Conservation (phyloP, 1,140 invertebrate genomes). For the Cotesia chilonis region DNA sequence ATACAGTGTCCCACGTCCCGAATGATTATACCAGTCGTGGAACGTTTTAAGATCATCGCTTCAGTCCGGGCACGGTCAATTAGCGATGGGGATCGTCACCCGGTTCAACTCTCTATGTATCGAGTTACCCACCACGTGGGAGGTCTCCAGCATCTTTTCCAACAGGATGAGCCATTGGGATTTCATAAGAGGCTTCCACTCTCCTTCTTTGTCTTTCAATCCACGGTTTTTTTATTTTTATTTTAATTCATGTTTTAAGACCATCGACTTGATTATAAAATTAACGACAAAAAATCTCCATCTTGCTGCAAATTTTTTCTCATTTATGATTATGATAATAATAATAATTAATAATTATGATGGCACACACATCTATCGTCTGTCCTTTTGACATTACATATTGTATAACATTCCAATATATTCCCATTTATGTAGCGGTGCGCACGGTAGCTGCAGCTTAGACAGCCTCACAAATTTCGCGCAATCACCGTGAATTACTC, state of each 20-base stretch:
- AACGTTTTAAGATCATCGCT: constrained; percentile 40
- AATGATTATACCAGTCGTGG: constrained; percentile 38
- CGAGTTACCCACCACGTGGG: constrained; percentile 44
- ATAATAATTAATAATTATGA: no score
- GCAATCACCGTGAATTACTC: constrained; percentile 65
- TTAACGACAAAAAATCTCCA: no score
- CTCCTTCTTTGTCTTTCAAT: not conserved
- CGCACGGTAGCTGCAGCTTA: constrained; percentile 36
- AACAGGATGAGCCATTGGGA: constrained; percentile 43
- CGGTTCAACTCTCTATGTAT: constrained; percentile 35
- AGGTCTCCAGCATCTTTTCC: constrained; percentile 44
- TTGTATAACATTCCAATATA: not conserved
- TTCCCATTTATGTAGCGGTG: not conserved
- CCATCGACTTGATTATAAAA: no score
- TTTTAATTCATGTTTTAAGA: not conserved
- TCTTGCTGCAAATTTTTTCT: no score
- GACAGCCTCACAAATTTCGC: constrained; percentile 43
- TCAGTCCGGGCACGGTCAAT: constrained; percentile 42
- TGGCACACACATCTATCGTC: no score
- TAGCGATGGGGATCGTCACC: constrained; percentile 46
- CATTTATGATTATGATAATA: no score
- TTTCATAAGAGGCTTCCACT: constrained; percentile 44
- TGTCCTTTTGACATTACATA: not conserved
- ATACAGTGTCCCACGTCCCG: constrained; percentile 41
- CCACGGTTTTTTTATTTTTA: constrained; percentile 12